Conservation (phyloP, 2,888 invertebrate species). For the Acrobasis suavella region DNA sequence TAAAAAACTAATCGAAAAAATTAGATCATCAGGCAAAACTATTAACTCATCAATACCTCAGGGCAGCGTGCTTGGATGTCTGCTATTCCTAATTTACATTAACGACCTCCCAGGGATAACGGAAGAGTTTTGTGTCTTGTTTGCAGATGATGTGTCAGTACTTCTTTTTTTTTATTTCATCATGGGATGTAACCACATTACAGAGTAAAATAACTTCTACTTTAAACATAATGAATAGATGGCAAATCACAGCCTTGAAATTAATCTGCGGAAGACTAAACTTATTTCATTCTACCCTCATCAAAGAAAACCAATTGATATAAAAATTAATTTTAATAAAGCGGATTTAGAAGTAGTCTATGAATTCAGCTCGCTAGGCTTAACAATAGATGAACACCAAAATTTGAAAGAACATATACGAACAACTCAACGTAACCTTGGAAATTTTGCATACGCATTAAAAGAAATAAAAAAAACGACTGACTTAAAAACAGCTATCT, state of each 20-base stretch:
- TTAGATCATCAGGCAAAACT: constrained; percentile 13
- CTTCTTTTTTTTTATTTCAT: too few relatives aligned
- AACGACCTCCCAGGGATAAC: constrained; percentile 2
- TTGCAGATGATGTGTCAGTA: background rate
- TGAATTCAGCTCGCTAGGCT: background rate
- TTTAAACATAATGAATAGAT: too few relatives aligned
- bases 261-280: too few relatives aligned
- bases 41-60: constrained; percentile 1
- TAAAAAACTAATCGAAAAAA: constrained; percentile 15
- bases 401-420: background rate
- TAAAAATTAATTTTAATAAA: background rate
- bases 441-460: too few relatives aligned
- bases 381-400: background rate
- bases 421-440: too few relatives aligned
- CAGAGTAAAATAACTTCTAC: too few relatives aligned
- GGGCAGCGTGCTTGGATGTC: background rate
- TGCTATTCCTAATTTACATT: background rate
- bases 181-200: too few relatives aligned
- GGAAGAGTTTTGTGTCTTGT: constrained; percentile 5
- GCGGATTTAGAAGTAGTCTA: too few relatives aligned
- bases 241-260: too few relatives aligned
- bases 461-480: too few relatives aligned
- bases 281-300: constrained; percentile 2
- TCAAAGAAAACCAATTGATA: background rate
- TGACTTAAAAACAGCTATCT: too few relatives aligned